Base-by-base conservation (phyloP, 2,113 vertebrate genomes). In the Pungitius pungitius region DNA sequence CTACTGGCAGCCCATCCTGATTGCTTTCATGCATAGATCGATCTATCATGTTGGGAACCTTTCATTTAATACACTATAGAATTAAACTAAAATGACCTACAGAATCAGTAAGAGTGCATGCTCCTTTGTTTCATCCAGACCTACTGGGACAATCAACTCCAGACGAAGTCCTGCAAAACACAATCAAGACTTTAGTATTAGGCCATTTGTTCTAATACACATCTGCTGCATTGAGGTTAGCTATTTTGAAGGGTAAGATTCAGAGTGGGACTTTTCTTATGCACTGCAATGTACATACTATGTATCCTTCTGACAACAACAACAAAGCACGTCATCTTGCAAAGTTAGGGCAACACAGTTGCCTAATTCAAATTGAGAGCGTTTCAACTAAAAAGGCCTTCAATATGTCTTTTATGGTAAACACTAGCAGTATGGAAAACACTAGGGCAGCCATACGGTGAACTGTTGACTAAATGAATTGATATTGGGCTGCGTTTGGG, bases 101-200 rank as follows among this genome's bases (percentile, higher is more conserved):
- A 94, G 77, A 39, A 93, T 71, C 20, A 94, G 80, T 11, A 94
- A 59, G 17, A 94, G 86, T 4, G 93, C 91, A 47, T 94, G 73
- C 73, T 80, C 69, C 59, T 52, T 67, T 0, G 69, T 71, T 79
- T 93, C 90, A 77, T 93, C 91, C 75, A 94, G 75, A 80, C 81
- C 74, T 18, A 69, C n/a, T 7, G 93, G 93, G 42, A 93, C 64
- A 24, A 78, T 84, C 62, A 94, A 69, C 76, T 93, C 88, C 80
- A 94, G 76, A n/a, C 42, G 82, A 57, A 93, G 78, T 14, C 43
- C 93, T 94, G 83, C 33, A 81, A 75, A 77, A 84, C 15, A 80
- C 45, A 58, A 63, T 14, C 15, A 15, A 15, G 1, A 60, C 40
- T 42, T 65, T 47, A 30, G 30, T 6, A 57, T 11, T 3, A 6